Evolutionary conservation across 2,113 vertebrate species (phyloP).

Genomic region (Rhineura floridana): DNA sequence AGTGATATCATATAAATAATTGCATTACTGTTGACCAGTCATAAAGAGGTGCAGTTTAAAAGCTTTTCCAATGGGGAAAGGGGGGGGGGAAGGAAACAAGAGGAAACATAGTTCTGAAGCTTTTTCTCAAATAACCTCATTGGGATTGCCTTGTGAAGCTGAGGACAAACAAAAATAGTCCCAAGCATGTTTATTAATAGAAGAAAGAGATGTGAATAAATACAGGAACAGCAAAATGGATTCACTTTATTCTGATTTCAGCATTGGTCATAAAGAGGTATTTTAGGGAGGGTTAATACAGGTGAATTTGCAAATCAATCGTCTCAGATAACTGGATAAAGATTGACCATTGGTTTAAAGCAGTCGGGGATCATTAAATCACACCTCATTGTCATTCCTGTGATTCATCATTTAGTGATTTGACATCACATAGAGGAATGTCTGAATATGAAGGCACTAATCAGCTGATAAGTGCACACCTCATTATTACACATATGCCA

Average conservation of each 20-base stretch:
- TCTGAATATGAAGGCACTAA: conserved; percentile 33
- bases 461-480: conserved; percentile 24
- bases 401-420: background rate
- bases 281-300: conserved; percentile 30
- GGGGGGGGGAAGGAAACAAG: conserved; percentile 1
- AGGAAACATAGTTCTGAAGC: conserved; percentile 30
- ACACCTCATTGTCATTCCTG: conserved; percentile 19
- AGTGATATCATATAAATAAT: background rate
- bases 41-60: conserved; percentile 24
- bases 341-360: background rate
- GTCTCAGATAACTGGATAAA: conserved; percentile 14
- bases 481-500: background rate
- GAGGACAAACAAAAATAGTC: conserved; percentile 34
- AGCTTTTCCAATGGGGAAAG: background rate
- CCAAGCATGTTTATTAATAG: conserved; percentile 30
- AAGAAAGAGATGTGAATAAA: conserved; percentile 48
- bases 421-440: conserved; percentile 48
- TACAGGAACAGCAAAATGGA: conserved; percentile 42
- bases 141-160: background rate
- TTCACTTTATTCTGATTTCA: conserved; percentile 49
- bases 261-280: conserved; percentile 29
- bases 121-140: conserved; percentile 4
- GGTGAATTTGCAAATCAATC: conserved; percentile 39
- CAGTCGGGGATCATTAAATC: conserved; percentile 8
- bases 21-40: background rate